A percentile compares a stretch with the other conserved stretches of the same genome.
These are phyloP conservation scores for Mayetiola destructor DNA, from an alignment of 2,888 invertebrate species.

Conservation along the genomic window DNA sequence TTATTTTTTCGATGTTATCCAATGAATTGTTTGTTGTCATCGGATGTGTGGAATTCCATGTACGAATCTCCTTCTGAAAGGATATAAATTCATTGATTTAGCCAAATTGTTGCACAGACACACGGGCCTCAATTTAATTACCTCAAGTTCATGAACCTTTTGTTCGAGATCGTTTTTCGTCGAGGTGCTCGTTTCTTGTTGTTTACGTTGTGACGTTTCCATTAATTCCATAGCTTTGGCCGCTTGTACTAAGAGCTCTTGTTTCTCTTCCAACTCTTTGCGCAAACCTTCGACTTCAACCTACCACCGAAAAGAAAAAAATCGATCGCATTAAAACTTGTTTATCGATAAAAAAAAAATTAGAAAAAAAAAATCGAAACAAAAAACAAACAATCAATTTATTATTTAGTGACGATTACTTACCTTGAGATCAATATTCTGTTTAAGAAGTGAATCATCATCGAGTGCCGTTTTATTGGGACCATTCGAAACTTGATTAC, in stretches of 20 bases:
- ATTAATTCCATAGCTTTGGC: slow-evolving; percentile 66
- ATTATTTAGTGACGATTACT: too few relatives aligned
- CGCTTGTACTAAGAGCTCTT: slow-evolving; percentile 70
- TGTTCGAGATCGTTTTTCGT: slow-evolving; percentile 31
- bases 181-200: slow-evolving; percentile 29
- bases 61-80: too few relatives aligned
- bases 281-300: slow-evolving; percentile 62
- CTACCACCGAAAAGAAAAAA: too few relatives aligned
- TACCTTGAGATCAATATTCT: slow-evolving; percentile 52
- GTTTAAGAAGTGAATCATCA: slow-evolving; percentile 34
- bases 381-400: background rate
- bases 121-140: too few relatives aligned
- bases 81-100: too few relatives aligned
- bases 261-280: slow-evolving; percentile 66
- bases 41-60: too few relatives aligned
- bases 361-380: too few relatives aligned
- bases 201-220: slow-evolving; percentile 45
- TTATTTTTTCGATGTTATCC: too few relatives aligned
- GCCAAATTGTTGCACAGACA: too few relatives aligned
- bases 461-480: slow-evolving; percentile 20
- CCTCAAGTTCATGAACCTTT: slow-evolving; percentile 29
- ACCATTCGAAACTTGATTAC: slow-evolving; percentile 27
- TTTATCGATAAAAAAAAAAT: too few relatives aligned
- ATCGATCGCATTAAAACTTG: too few relatives aligned
- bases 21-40: too few relatives aligned